Evolutionary conservation across 2,113 vertebrate genomes (phyloP).

Genomic region (Grantiella picta): DNA sequence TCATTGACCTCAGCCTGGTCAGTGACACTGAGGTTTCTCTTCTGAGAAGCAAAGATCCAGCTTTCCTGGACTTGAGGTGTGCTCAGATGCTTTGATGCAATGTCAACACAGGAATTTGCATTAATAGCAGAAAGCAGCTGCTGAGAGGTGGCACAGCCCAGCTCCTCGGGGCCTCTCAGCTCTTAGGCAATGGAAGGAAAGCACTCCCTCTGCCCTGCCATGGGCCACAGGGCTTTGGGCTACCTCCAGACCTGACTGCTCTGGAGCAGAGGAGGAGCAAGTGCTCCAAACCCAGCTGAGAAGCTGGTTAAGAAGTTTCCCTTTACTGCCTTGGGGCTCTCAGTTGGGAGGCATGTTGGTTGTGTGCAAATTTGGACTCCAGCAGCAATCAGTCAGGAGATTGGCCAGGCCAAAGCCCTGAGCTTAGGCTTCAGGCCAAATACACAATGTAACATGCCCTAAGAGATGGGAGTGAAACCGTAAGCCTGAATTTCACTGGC

Average conservation of each 20-base stretch:
- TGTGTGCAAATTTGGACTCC: neutral
- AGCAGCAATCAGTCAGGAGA: neutral
- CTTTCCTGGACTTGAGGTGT: neutral
- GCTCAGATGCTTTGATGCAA: neutral
- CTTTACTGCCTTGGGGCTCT: neutral
- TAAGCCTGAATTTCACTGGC: neutral
- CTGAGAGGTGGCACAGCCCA: neutral
- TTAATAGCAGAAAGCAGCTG: neutral
- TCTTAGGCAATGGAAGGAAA: neutral
- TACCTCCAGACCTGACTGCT: neutral
- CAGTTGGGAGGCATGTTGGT: neutral
- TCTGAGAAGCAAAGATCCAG: neutral
- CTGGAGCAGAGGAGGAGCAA: neutral
- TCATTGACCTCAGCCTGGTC: neutral
- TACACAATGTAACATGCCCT: neutral
- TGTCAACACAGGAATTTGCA: neutral
- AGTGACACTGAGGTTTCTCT: slow-evolving; percentile 24
- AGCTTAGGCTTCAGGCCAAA: slow-evolving; percentile 16
- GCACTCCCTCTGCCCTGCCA: neutral
- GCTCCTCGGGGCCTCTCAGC: neutral
- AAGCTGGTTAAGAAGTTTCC: neutral
- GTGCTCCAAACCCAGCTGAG: neutral
- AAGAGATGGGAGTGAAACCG: neutral
- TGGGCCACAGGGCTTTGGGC: fast-evolving
- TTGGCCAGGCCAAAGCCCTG: neutral